These are phyloP conservation scores for Patella ulyssiponensis DNA, from an alignment of 2,888 invertebrate species.

Conservation along the genomic window DNA sequence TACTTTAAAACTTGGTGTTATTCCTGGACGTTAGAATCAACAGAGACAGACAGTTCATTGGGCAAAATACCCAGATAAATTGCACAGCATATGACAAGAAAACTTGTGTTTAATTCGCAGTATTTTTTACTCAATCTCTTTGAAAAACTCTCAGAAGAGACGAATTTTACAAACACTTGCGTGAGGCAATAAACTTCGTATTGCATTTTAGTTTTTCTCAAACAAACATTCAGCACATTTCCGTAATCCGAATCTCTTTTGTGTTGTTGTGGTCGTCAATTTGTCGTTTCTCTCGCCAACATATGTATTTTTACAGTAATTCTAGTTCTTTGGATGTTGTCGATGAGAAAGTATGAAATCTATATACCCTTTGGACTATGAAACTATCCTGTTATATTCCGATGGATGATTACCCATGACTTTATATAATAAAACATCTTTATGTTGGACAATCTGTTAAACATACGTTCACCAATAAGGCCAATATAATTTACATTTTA, in stretches of 20 bases:
- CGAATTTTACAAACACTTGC: slow-evolving; percentile 11
- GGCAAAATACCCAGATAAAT: not conserved
- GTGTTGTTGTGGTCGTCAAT: too few species aligned
- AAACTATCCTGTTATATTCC: too few species aligned
- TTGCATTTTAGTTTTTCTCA: not conserved
- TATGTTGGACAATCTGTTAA: too few species aligned
- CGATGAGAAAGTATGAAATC: too few species aligned
- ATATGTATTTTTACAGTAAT: too few species aligned
- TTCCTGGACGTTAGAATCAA: not conserved
- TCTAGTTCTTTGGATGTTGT: too few species aligned
- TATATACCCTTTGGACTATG: too few species aligned
- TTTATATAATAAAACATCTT: too few species aligned
- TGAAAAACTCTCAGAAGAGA: slow-evolving; percentile 1
- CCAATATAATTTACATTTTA: too few species aligned
- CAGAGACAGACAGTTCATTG: not conserved
- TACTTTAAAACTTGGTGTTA: not conserved
- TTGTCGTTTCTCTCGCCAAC: too few species aligned
- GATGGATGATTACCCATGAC: too few species aligned
- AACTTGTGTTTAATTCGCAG: not conserved
- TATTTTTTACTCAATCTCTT: not conserved
- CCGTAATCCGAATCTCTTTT: not conserved
- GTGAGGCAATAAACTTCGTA: slow-evolving; percentile 7
- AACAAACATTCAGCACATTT: not conserved
- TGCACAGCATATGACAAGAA: not conserved
- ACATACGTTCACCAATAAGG: too few species aligned